These are phyloP conservation scores for Falco columbarius DNA, from an alignment of 2,797 vertebrate species.

Conservation along the genomic window DNA sequence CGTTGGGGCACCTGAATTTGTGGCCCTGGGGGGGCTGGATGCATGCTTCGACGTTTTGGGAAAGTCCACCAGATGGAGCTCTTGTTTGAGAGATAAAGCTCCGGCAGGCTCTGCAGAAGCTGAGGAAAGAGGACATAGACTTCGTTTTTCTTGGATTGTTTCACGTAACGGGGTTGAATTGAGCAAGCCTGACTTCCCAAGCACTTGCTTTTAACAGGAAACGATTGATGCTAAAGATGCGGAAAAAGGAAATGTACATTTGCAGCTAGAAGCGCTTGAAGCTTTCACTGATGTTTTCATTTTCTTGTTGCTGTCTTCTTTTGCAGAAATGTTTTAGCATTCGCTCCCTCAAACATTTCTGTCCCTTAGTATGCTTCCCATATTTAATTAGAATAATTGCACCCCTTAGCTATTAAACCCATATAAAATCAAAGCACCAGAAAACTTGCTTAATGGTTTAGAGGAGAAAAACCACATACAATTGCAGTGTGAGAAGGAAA, in stretches of 20 bases:
- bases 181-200: neutral
- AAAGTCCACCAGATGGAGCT: constrained; percentile 78
- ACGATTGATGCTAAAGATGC: neutral
- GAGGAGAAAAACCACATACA: neutral
- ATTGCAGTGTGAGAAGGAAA: neutral
- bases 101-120: no score
- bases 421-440: constrained; percentile 5
- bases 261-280: neutral
- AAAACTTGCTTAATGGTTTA: constrained; percentile 34
- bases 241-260: constrained; percentile 2
- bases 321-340: neutral
- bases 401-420: constrained; percentile 32
- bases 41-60: neutral
- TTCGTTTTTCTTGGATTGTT: neutral
- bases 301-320: neutral
- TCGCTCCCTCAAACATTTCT: neutral
- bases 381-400: constrained; percentile 13
- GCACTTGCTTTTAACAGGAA: neutral
- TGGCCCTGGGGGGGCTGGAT: neutral
- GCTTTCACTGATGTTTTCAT: neutral
- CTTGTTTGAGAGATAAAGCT: constrained; percentile 64
- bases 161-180: neutral
- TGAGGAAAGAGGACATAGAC: neutral
- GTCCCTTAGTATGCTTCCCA: neutral
- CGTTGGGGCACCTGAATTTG: rapidly evolving